Conservation (phyloP, 2,113 vertebrate genomes). For the Procapra przewalskii region DNA sequence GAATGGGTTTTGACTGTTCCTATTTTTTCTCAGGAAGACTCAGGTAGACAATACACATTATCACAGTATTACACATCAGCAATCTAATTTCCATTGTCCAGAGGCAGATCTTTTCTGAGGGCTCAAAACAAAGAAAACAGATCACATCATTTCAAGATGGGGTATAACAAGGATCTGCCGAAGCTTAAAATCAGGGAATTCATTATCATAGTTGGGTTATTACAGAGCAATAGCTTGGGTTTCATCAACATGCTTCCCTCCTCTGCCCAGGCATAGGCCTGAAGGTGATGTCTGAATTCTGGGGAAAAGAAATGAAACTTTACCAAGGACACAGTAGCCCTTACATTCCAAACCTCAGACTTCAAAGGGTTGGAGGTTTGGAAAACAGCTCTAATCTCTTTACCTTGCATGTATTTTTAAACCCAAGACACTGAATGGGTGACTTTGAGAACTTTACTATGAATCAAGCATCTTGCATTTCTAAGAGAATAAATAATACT, state of each 20-base stretch:
- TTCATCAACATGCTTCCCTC: not conserved
- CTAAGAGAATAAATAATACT: slow-evolving; percentile 20
- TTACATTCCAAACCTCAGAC: slow-evolving; percentile 43
- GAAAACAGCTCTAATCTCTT: not conserved
- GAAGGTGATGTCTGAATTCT: slow-evolving; percentile 44
- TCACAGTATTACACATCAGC: not conserved
- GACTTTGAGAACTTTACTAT: slow-evolving; percentile 22
- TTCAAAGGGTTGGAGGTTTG: slow-evolving; percentile 34
- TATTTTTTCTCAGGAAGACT: slow-evolving; percentile 11
- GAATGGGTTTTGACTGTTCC: not conserved
- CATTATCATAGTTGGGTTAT: not conserved
- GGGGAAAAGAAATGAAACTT: slow-evolving; percentile 75
- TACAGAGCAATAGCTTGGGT: not conserved
- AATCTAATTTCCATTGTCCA: not conserved
- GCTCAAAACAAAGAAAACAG: not conserved
- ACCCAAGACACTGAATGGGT: not conserved
- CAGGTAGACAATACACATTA: not conserved
- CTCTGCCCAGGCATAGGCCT: not conserved
- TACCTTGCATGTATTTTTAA: slow-evolving; percentile 12
- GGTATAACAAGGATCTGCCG: not conserved
- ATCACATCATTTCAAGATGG: not conserved
- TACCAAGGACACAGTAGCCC: not conserved
- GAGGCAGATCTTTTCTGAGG: not conserved
- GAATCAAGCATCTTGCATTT: slow-evolving; percentile 62
- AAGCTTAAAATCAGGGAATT: not conserved